A percentile compares a stretch with the other conserved stretches of the same genome.
Evolutionary conservation across 2,113 vertebrate species (phyloP).

Genomic region (Grammomys surdaster): DNA sequence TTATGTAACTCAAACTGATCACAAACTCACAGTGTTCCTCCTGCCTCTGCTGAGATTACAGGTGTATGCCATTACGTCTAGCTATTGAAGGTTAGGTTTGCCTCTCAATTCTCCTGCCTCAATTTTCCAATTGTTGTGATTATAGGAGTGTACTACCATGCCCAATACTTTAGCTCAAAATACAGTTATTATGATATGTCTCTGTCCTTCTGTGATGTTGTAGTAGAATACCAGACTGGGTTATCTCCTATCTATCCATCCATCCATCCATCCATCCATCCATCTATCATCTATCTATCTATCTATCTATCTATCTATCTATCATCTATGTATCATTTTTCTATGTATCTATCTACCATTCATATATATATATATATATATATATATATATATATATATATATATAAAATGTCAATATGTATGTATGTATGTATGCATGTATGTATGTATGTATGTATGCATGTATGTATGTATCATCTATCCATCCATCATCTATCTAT

Average conservation of each 20-base stretch:
- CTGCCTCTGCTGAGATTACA: neutral
- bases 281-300: neutral
- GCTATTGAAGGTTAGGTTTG: neutral
- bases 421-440: no score
- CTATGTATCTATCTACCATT: neutral
- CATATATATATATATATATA: neutral
- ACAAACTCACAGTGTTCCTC: neutral
- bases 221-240: neutral
- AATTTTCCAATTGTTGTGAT: neutral
- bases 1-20: neutral
- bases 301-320: neutral
- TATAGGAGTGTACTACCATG: neutral
- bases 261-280: neutral
- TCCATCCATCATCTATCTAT: neutral
- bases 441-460: neutral
- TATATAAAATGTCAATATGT: no score
- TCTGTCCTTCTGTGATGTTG: neutral
- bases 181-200: neutral
- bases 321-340: neutral
- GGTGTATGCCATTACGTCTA: neutral
- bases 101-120: neutral
- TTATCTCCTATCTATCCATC: neutral
- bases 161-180: conserved; percentile 15
- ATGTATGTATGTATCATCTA: neutral
- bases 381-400: neutral